Base-by-base conservation (phyloP, 2,113 vertebrate genomes). In the Melospiza georgiana region DNA sequence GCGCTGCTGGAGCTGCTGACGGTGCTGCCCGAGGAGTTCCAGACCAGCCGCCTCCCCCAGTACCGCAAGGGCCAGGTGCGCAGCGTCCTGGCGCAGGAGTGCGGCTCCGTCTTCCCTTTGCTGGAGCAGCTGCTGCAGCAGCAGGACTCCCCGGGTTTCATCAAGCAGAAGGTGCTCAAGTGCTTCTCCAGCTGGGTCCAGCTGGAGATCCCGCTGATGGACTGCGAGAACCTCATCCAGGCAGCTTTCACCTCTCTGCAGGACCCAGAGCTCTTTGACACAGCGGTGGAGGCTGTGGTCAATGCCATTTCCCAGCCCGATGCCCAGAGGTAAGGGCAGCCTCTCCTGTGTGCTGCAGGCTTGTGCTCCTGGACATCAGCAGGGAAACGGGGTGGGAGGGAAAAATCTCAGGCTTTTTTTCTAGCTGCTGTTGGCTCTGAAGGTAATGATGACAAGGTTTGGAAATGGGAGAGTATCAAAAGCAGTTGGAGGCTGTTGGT, bases 141-240 rank as follows among this genome's bases (percentile, higher is more conserved):
- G 96, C 98, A 98, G 63, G 99, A 99, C 98, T 99, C 99, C 69
- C 99, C 99, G 0, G 98, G 99, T 90, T 99, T 99, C 80, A 99
- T 99, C 95, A 99, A 99, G 96, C 99, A 99, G 97, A 99, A 99
- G 67, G 99, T 99, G 87, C 98, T 99, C 94, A 99, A 99, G 97
- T 99, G 99, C 97, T 99, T 99, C 97, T 99, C 99, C 92, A 99
- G 99, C 92, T 99, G 99, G 99, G 99, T 99, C 65, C 98, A 99
- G 97, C 98, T 99, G 97, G 99, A 99, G 84, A 99, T 99, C 81
- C 99, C 99, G 0, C 97, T 99, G 92, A 98, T 97, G 91, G 99
- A 99, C 97, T 99, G 99, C 2, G 99, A 99, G 96, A 98, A 98
- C 35, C 98, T 99, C 97, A 98, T 99, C 92, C 98, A 99, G 84